Evolutionary conservation across 2,113 vertebrate species (phyloP).

Genomic region (Etia nguti): DNA sequence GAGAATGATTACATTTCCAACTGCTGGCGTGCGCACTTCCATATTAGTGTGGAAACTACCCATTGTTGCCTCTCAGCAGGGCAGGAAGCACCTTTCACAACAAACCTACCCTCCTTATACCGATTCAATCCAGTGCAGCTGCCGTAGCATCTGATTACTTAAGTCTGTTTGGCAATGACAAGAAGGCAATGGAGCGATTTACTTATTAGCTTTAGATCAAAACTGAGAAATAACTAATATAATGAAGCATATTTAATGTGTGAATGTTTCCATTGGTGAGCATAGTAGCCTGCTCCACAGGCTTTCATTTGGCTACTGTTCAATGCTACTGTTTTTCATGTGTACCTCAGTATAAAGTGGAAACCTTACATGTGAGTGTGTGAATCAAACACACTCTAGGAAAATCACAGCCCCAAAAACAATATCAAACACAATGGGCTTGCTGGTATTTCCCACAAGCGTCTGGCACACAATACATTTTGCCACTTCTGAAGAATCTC

Average conservation of each 20-base stretch:
- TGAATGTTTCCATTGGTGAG: not conserved
- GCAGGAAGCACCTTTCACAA: constrained; percentile 77
- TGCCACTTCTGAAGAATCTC: not conserved
- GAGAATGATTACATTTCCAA: constrained; percentile 69
- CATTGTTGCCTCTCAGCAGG: constrained; percentile 67
- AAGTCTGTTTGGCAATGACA: not conserved
- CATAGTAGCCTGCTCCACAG: not conserved
- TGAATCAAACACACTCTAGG: not conserved
- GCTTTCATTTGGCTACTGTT: not conserved
- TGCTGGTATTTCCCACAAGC: not conserved
- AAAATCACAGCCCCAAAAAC: not conserved
- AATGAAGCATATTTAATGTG: not conserved
- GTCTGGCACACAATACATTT: not conserved
- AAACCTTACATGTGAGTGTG: not conserved
- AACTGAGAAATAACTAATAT: not conserved
- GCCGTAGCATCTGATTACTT: not conserved
- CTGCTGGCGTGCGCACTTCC: constrained; percentile 66
- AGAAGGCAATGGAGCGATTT: not conserved
- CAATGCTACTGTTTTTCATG: not conserved
- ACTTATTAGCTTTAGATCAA: not conserved
- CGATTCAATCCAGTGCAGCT: constrained; percentile 26
- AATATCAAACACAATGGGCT: not conserved
- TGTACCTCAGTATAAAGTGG: not conserved
- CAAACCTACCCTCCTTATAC: constrained; percentile 37
- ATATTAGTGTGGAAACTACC: constrained; percentile 63